These are phyloP conservation scores for Ypsolopha sequella DNA, from an alignment of 2,888 invertebrate species.

Conservation along the genomic window DNA sequence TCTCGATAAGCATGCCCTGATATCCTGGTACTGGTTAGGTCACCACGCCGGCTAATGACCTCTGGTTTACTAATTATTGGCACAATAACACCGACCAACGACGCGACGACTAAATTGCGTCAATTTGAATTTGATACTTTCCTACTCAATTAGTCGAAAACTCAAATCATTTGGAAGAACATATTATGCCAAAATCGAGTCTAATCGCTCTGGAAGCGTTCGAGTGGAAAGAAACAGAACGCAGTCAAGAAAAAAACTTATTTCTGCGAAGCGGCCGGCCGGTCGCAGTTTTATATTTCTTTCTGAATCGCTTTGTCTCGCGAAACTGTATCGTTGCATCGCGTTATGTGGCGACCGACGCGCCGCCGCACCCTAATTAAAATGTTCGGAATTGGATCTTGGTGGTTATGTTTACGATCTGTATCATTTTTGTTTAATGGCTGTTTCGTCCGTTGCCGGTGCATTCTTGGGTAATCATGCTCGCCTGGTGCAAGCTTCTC, in stretches of 20 bases:
- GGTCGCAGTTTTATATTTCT: conserved; percentile 12
- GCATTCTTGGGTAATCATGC: conserved; percentile 9
- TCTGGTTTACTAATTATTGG: conserved; percentile 23
- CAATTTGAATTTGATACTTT: no score
- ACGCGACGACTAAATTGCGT: background rate
- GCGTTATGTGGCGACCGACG: background rate
- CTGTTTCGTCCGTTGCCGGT: conserved; percentile 34
- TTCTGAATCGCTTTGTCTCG: conserved; percentile 23
- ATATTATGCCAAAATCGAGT: background rate
- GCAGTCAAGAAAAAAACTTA: conserved; percentile 28
- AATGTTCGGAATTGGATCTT: conserved; percentile 52
- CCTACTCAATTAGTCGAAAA: background rate
- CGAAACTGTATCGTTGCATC: conserved; percentile 31
- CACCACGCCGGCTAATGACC: conserved; percentile 22
- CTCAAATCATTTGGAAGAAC: conserved; percentile 27
- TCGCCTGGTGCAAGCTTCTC: background rate
- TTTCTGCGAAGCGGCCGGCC: conserved; percentile 32
- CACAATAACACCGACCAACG: conserved; percentile 10
- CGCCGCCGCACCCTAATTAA: conserved; percentile 49
- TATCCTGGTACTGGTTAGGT: conserved; percentile 37
- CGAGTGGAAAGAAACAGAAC: conserved; percentile 24
- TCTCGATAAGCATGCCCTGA: conserved; percentile 24
- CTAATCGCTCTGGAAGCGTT: conserved; percentile 26
- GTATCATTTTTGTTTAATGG: conserved; percentile 64
- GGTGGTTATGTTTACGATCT: conserved; percentile 42